phyloP scores from a whole-genome alignment of 2,113 vertebrate genomes.

The Heteronetta atricapilla region DNA sequence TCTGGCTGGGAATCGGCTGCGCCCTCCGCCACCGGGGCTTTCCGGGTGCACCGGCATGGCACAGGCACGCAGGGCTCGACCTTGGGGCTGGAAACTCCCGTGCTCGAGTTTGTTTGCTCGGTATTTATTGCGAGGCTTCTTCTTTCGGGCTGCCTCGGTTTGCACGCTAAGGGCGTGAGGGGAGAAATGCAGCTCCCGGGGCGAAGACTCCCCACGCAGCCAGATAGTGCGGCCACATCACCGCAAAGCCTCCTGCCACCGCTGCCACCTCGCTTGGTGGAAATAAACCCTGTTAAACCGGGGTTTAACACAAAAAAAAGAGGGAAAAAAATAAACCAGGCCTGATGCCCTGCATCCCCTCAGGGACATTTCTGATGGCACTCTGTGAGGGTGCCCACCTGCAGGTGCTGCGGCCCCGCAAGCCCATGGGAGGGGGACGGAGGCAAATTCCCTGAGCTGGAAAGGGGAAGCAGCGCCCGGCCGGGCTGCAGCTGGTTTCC shows the following conservation, averaged over 20 bases:
- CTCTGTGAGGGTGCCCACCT: fast-evolving
- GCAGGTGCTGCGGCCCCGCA: too few relatives aligned
- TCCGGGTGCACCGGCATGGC: fast-evolving
- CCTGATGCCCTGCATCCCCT: fast-evolving
- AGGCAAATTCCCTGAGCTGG: too few relatives aligned
- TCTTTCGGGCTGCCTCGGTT: neutral
- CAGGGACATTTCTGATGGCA: fast-evolving
- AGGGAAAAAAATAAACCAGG: too few relatives aligned
- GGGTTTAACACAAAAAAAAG: neutral
- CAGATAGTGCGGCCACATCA: too few relatives aligned
- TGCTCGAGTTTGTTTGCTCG: too few relatives aligned
- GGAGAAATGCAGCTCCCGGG: too few relatives aligned
- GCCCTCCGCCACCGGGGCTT: fast-evolving
- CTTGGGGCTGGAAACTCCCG: neutral
- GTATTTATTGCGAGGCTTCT: neutral
- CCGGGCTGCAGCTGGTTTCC: neutral
- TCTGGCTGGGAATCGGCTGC: neutral
- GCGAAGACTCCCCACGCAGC: too few relatives aligned
- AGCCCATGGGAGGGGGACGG: neutral
- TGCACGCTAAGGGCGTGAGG: fast-evolving
- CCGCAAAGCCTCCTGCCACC: too few relatives aligned
- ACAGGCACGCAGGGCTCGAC: fast-evolving
- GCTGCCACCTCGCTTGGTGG: too few relatives aligned
- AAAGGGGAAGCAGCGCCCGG: fast-evolving
- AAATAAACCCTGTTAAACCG: too few relatives aligned